A percentile compares a stretch with the other conserved stretches of the same genome.
Conservation (phyloP, 2,888 invertebrate species). For the Frankliniella intonsa region DNA sequence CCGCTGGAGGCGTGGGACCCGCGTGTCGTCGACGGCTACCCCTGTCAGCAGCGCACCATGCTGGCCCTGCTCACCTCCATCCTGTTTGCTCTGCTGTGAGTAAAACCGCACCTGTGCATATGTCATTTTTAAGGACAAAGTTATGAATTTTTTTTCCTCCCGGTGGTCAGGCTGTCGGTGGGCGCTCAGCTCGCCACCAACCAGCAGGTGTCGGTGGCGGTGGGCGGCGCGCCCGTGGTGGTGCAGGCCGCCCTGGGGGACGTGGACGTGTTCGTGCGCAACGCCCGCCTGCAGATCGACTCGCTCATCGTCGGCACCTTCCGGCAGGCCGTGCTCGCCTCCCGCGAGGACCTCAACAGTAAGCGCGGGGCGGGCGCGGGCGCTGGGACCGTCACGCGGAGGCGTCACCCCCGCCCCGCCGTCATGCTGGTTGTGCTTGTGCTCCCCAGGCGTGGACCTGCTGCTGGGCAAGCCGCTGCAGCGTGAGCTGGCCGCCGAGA, state of each 20-base stretch:
- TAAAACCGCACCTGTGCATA: background rate
- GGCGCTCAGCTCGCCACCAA: constrained; percentile 60
- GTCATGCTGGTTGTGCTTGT: background rate
- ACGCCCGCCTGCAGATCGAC: constrained; percentile 60
- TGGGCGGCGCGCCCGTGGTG: constrained; percentile 53
- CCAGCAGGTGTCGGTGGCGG: constrained; percentile 55
- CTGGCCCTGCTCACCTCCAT: constrained; percentile 22
- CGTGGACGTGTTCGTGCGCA: constrained; percentile 56
- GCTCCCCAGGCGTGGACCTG: constrained; percentile 61
- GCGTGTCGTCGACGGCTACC: background rate
- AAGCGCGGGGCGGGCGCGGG: constrained; percentile 41
- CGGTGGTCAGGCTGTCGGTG: constrained; percentile 51
- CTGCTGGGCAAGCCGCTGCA: constrained; percentile 74
- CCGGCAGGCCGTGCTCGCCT: constrained; percentile 58
- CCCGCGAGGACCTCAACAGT: constrained; percentile 62
- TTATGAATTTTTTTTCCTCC: no score
- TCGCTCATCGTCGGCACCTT: constrained; percentile 55
- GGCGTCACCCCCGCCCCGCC: constrained; percentile 31
- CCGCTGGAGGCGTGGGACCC: background rate
- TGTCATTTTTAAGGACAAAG: no score
- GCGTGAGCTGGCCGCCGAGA: constrained; percentile 65
- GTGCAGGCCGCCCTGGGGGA: constrained; percentile 57
- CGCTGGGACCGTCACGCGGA: constrained; percentile 35
- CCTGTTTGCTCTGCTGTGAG: background rate
- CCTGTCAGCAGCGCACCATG: background rate